A percentile compares a stretch with the other conserved stretches of the same genome.
These are phyloP conservation scores for Leptopilina drosophilae DNA, from an alignment of 2,888 invertebrate species.

Conservation along the genomic window DNA sequence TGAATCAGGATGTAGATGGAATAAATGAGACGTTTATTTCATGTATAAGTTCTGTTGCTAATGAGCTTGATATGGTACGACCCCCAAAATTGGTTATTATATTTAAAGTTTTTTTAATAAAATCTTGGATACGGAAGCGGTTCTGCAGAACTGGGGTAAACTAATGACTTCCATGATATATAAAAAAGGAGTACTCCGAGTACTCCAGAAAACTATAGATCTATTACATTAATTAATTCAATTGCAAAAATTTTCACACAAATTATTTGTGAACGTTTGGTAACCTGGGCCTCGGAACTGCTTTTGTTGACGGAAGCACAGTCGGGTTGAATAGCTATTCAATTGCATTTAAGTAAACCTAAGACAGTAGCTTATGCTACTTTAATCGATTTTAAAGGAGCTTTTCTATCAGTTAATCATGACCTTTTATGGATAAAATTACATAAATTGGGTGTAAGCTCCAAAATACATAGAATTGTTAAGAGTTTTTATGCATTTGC, in stretches of 20 bases:
- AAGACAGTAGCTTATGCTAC: not conserved
- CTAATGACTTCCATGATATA: not conserved
- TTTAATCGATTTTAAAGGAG: not conserved
- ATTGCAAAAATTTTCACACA: not conserved
- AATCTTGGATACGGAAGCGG: not conserved
- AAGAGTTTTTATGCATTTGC: not conserved
- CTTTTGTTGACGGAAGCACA: not conserved
- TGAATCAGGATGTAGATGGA: not conserved
- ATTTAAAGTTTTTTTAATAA: not conserved
- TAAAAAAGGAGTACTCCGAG: not conserved
- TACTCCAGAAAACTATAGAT: not conserved
- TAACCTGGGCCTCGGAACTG: not conserved
- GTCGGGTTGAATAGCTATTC: not conserved
- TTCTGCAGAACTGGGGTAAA: not conserved
- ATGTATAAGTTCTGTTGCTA: not conserved
- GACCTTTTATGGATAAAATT: slow-evolving; percentile 2
- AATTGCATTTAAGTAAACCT: not conserved
- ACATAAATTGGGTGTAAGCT: not conserved
- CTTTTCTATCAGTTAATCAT: slow-evolving; percentile 1
- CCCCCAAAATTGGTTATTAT: not conserved
- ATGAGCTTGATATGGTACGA: not conserved
- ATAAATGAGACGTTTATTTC: not conserved
- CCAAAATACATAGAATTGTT: not conserved
- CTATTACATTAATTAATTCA: not conserved
- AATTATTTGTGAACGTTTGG: not conserved